Evolutionary conservation across 2,113 vertebrate genomes (phyloP).

Genomic region (Acrocephalus kingi): DNA sequence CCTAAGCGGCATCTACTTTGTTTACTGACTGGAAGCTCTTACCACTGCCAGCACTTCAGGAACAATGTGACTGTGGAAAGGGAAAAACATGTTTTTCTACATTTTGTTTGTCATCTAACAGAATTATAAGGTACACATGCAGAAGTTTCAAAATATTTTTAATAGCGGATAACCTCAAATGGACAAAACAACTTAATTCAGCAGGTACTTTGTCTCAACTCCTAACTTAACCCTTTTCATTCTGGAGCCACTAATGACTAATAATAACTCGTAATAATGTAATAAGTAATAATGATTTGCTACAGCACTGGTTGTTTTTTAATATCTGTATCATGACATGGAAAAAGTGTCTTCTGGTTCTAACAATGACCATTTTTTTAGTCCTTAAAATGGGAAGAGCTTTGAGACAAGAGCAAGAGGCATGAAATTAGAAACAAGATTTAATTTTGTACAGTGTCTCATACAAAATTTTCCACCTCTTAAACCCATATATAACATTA

Average conservation of each 20-base stretch:
- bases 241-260: not conserved
- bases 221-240: not conserved
- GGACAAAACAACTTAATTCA: conserved; percentile 37
- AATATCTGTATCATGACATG: not conserved
- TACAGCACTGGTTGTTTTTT: not conserved
- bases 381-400: not conserved
- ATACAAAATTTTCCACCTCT: not conserved
- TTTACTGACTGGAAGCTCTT: conserved; percentile 33
- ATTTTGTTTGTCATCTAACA: conserved; percentile 42
- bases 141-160: conserved; percentile 44
- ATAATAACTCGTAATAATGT: not conserved
- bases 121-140: conserved; percentile 23
- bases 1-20: not conserved
- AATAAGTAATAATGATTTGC: not conserved
- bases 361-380: not conserved
- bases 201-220: not conserved
- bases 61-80: conserved; percentile 48
- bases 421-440: not conserved
- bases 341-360: not conserved
- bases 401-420: not conserved
- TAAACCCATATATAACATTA: not conserved
- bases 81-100: conserved; percentile 66
- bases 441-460: not conserved
- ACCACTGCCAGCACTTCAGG: conserved; percentile 43
- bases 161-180: conserved; percentile 6